Conservation (phyloP, 2,888 invertebrate genomes). For the Cotesia congregata region DNA sequence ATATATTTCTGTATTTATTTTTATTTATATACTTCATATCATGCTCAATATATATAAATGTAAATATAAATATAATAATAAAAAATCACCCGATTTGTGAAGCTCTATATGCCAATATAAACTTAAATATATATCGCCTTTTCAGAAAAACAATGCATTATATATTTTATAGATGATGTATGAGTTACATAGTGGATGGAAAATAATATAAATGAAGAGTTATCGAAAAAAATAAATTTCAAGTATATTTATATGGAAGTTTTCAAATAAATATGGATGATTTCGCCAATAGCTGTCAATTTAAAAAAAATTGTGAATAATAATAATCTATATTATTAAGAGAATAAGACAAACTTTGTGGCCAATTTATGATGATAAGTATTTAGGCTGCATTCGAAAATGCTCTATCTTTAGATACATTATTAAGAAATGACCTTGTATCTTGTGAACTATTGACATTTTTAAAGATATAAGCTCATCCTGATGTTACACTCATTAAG, state of each 20-base stretch:
- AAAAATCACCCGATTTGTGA: neutral
- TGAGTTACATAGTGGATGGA: neutral
- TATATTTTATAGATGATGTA: neutral
- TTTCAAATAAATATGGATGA: neutral
- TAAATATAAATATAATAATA: conserved; percentile 2
- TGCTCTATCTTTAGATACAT: too few relatives aligned
- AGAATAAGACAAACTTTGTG: too few relatives aligned
- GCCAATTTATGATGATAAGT: too few relatives aligned
- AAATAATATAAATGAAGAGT: neutral
- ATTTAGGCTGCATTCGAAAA: too few relatives aligned
- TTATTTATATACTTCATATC: neutral
- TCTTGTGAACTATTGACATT: too few relatives aligned
- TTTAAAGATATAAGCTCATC: too few relatives aligned
- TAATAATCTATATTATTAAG: too few relatives aligned
- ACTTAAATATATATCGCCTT: conserved; percentile 3
- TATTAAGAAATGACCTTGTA: too few relatives aligned
- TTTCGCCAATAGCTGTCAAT: too few relatives aligned
- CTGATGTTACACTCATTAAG: too few relatives aligned
- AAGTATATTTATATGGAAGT: neutral
- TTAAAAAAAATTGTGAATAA: too few relatives aligned
- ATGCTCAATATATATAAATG: neutral
- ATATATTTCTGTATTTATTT: conserved; percentile 1
- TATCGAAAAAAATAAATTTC: neutral
- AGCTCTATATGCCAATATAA: conserved; percentile 25
- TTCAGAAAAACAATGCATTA: neutral